Percentiles rank a stretch among this genome's conserved stretches.
phyloP scores from a whole-genome alignment of 2,797 vertebrate species.

The Cygnus olor region DNA sequence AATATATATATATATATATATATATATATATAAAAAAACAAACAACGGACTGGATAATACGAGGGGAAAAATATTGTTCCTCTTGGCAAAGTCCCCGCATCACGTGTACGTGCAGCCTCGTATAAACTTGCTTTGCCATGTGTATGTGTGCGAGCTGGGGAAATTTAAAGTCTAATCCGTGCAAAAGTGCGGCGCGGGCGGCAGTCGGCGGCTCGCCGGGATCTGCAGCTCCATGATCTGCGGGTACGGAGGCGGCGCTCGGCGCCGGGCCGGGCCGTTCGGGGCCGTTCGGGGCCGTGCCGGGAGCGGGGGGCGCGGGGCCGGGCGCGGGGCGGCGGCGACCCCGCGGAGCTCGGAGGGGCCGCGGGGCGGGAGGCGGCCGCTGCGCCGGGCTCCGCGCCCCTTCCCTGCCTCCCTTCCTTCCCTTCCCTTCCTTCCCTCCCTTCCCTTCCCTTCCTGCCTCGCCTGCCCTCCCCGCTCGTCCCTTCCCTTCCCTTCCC shows the following conservation, averaged over 20 bases:
- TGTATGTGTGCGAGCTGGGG: constrained; percentile 47
- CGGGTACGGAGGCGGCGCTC: constrained; percentile 25
- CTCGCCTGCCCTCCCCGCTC: not conserved
- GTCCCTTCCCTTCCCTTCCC: not conserved
- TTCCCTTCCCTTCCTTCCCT: no score
- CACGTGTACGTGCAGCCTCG: constrained; percentile 75
- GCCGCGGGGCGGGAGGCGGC: constrained; percentile 44
- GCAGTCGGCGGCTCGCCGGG: not conserved
- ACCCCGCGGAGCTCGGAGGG: constrained; percentile 60
- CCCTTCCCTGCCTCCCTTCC: not conserved
- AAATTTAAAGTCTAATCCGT: constrained; percentile 26
- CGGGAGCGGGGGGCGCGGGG: not conserved
- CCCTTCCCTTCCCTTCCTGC: not conserved
- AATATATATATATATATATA: no score
- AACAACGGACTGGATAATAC: not conserved
- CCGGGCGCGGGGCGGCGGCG: constrained; percentile 40
- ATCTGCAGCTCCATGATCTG: not conserved
- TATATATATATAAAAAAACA: not conserved
- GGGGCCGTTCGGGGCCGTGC: not conserved
- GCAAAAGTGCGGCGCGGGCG: constrained; percentile 56
- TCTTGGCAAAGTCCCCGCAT: constrained; percentile 68
- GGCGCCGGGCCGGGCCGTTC: not conserved
- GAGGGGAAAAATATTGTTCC: constrained; percentile 31
- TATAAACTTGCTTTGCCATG: constrained; percentile 71
- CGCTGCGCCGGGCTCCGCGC: not conserved